Evolutionary conservation across 64 coral and sea anemone genomes (phyloP).

Genomic region (Actinia equina): DNA sequence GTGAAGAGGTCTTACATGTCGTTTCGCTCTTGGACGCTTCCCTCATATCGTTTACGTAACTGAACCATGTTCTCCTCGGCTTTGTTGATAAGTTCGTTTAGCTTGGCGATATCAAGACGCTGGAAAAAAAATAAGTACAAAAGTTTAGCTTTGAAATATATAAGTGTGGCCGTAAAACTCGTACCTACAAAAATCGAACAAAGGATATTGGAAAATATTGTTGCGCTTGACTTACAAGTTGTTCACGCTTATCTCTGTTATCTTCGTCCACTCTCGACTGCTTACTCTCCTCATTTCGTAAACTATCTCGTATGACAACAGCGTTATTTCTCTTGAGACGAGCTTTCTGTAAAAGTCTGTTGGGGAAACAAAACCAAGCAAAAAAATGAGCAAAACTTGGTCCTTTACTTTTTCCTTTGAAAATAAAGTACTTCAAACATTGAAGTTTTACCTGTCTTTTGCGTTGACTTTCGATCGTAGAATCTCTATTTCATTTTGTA

Average conservation of each 20-base stretch:
- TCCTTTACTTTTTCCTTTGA: neutral
- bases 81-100: conserved; percentile 96
- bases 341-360: conserved; percentile 85
- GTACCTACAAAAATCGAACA: neutral
- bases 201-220: too few species aligned
- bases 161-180: neutral
- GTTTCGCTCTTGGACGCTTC: conserved; percentile 87
- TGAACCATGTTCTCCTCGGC: conserved; percentile 98
- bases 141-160: too few species aligned
- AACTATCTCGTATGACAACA: conserved; percentile 92
- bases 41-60: conserved; percentile 93
- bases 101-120: conserved; percentile 95
- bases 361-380: neutral
- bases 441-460: conserved; percentile 88
- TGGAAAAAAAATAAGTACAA: neutral
- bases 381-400: neutral
- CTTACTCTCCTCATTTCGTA: conserved; percentile 96
- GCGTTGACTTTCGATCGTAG: conserved; percentile 99
- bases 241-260: conserved; percentile 90
- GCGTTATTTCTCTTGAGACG: conserved; percentile 86
- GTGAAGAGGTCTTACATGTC: conserved; percentile 67
- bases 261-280: conserved; percentile 81
- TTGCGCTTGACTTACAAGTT: conserved; percentile 48
- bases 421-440: neutral
- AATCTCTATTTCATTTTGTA: conserved; percentile 99